These are phyloP conservation scores for Taenaris catops DNA, from an alignment of 2,888 invertebrate species.

Conservation along the genomic window DNA sequence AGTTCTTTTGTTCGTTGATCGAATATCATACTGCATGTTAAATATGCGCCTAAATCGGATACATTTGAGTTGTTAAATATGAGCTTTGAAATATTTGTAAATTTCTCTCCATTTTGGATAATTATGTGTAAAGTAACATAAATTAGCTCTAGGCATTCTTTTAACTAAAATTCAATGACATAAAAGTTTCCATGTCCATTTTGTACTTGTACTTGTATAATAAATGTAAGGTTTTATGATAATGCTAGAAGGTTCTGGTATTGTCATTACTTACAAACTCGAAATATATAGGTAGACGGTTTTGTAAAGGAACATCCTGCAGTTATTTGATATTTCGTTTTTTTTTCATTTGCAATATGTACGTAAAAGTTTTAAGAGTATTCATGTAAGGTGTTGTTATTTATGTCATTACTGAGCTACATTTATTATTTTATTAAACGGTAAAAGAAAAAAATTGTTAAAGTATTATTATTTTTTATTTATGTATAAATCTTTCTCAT, in stretches of 20 bases:
- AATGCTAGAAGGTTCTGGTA: constrained; percentile 22
- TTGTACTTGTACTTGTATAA: constrained; percentile 51
- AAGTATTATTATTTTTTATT: constrained; percentile 14
- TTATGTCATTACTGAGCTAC: constrained; percentile 15
- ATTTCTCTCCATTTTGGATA: constrained; percentile 41
- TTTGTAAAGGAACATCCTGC: no score
- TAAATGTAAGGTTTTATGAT: constrained; percentile 26
- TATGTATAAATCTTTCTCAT: constrained; percentile 12
- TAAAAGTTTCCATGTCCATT: constrained; percentile 45
- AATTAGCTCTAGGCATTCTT: constrained; percentile 63
- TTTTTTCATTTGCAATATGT: constrained; percentile 36
- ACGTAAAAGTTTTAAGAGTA: constrained; percentile 7
- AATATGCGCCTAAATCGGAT: constrained; percentile 18
- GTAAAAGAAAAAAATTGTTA: constrained; percentile 15
- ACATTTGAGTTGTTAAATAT: constrained; percentile 23
- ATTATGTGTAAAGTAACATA: constrained; percentile 39
- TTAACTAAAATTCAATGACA: constrained; percentile 45
- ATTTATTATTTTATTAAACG: constrained; percentile 15
- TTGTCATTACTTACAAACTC: constrained; percentile 16
- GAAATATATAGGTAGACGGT: constrained; percentile 9
- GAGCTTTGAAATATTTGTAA: constrained; percentile 38
- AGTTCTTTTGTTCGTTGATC: no score
- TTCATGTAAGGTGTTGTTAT: constrained; percentile 18
- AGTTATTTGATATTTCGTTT: no score
- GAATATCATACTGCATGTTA: no score